Percentiles rank a stretch among this genome's conserved stretches.
phyloP scores from a whole-genome alignment of 2,888 invertebrate species.

The Hydroisotoma schaefferi region DNA sequence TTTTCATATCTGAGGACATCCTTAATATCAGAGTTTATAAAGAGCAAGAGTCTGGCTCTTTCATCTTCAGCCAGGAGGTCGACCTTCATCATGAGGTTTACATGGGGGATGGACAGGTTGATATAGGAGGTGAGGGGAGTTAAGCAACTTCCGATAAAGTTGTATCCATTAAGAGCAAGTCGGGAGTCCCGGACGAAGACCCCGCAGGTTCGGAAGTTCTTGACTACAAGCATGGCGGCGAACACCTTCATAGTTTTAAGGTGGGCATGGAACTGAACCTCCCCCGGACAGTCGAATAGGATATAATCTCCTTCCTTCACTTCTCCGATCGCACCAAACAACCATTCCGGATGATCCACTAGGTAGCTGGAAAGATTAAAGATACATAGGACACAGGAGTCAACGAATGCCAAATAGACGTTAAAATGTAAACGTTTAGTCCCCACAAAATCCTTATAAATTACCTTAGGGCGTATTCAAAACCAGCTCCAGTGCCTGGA shows the following conservation, averaged over 20 bases:
- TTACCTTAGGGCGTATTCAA: conserved; percentile 42
- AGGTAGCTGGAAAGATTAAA: conserved; percentile 63
- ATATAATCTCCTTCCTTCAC: conserved; percentile 93
- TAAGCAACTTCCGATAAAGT: conserved; percentile 59
- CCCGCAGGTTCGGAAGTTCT: conserved; percentile 58
- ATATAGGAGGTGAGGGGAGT: conserved; percentile 60
- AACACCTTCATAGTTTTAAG: conserved; percentile 57
- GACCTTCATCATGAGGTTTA: conserved; percentile 60
- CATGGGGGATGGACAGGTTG: conserved; percentile 58
- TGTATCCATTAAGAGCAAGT: conserved; percentile 58
- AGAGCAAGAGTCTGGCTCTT: conserved; percentile 36
- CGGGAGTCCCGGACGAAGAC: conserved; percentile 60
- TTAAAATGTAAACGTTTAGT: too few relatives aligned
- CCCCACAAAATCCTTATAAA: too few relatives aligned
- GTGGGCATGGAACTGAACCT: conserved; percentile 58
- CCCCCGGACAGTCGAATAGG: conserved; percentile 86
- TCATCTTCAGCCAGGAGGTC: conserved; percentile 54
- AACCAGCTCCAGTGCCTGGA: conserved; percentile 35
- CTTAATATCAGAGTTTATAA: conserved; percentile 42
- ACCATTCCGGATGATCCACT: conserved; percentile 85
- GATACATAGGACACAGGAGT: not conserved
- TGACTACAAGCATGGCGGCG: conserved; percentile 53
- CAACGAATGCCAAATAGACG: not conserved
- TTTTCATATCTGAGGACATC: conserved; percentile 42
- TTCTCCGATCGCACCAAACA: conserved; percentile 77